A percentile compares a stretch with the other conserved stretches of the same genome.
Conservation (phyloP, 2,797 vertebrate species). For the Clamator glandarius region DNA sequence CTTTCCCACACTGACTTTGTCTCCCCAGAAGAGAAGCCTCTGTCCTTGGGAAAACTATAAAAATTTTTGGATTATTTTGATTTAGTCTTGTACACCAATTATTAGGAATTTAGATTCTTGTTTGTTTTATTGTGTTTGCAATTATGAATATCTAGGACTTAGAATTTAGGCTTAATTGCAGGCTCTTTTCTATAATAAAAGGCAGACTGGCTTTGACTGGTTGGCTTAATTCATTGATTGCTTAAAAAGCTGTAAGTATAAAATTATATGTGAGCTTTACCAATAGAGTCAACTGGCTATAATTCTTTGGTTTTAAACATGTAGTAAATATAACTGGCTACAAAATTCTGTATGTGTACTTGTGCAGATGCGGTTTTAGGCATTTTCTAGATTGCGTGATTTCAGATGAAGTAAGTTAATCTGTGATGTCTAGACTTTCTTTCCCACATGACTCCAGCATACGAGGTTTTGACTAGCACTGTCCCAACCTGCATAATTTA, state of each 20-base stretch:
- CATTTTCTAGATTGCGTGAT: constrained; percentile 30
- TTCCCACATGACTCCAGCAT: constrained; percentile 58
- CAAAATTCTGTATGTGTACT: not conserved
- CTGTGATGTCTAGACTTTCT: constrained; percentile 68
- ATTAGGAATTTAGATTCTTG: not conserved
- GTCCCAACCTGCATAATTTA: constrained; percentile 70
- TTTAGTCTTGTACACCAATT: not conserved
- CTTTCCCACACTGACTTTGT: not conserved
- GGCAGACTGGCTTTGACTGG: not conserved
- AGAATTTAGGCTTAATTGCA: not conserved
- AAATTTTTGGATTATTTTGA: not conserved
- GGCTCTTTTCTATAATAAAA: not conserved
- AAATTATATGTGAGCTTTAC: not conserved
- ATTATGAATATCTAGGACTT: not conserved
- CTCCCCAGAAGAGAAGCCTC: not conserved
- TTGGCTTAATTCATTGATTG: not conserved
- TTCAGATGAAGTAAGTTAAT: constrained; percentile 49
- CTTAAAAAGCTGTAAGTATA: not conserved
- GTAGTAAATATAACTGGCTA: not conserved
- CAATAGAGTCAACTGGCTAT: not conserved
- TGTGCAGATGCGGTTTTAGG: constrained; percentile 2
- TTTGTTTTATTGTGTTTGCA: not conserved
- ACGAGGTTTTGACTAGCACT: constrained; percentile 54
- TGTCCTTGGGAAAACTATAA: not conserved
- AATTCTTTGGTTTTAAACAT: not conserved